Evolutionary conservation across 1,140 invertebrate species (phyloP).

Genomic region (Batillaria attramentaria): DNA sequence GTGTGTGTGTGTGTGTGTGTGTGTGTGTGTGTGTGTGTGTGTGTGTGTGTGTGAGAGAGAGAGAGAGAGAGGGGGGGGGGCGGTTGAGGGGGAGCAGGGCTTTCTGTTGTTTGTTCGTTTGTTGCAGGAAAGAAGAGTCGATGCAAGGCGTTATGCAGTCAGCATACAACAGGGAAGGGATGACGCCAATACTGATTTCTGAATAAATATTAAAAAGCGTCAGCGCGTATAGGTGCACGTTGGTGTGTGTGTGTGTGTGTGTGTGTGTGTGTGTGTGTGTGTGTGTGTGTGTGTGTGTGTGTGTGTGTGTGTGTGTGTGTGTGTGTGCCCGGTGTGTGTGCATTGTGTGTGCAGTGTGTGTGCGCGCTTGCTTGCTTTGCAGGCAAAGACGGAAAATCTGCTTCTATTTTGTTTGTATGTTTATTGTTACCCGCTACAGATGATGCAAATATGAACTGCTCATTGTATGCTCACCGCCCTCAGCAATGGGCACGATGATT

Average conservation of each 20-base stretch:
- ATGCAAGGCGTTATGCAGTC: neutral
- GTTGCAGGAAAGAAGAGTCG: neutral
- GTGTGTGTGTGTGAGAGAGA: no score
- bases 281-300: neutral
- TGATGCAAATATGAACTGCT: neutral
- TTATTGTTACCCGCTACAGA: neutral
- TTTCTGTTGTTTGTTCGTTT: no score
- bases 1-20: no score
- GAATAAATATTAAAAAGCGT: no score
- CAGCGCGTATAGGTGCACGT: neutral
- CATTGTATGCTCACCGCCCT: neutral
- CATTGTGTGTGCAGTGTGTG: no score
- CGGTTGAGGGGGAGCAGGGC: neutral
- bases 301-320: neutral
- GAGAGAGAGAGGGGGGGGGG: neutral
- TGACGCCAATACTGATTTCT: no score
- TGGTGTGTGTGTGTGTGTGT: no score
- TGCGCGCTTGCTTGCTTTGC: no score
- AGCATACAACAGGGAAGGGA: no score
- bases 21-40: no score
- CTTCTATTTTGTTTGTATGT: neutral
- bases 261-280: neutral
- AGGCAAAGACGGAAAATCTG: no score
- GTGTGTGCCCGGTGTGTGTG: no score
- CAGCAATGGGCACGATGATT: slow-evolving; percentile 1